Base-by-base conservation (phyloP, 1,140 invertebrate genomes). In the Pteromalus puparum region DNA sequence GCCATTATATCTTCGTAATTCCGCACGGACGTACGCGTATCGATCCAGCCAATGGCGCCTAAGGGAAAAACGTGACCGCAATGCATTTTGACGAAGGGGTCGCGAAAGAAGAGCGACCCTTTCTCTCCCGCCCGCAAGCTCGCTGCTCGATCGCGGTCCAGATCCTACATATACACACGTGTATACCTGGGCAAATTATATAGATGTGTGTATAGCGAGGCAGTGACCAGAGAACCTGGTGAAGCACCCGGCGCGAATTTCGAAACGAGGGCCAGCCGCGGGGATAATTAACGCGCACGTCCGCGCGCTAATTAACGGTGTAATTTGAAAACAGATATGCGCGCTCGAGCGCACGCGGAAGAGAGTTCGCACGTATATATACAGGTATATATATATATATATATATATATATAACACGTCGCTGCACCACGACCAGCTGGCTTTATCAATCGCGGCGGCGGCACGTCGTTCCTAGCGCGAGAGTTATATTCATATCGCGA, bases 51-150 rank as follows among this genome's bases (percentile, higher is more conserved):
- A 87, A 85, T 85, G 72, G 82, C 85, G 87, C 88, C 88, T 87
- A 84, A 85, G 85, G 87, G 86, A 88, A 88, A 89, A 89, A 89
- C 88, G 88, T 89, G 87, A 88, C 87, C 85, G 87, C 88, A 89
- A 89, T 88, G 87, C 85, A 86, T 87, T 89, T 86, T 87, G 86
- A 82, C 80, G 79, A 80, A 85, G 83, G 82, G 85, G 82, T 79
- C 86, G 83, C 84, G 81, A 85, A 85, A 53, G 28, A 24, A 46
- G 42, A n/a, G 21, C 74, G 46, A 46, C 38, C 10, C n/a, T 74
- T n/a, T 34, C 21, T 21, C 34, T 7, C 28, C 21, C 24, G 24
- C 0, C 24, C 26, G 26, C 21, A 21, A n/a, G 53, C 67, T n/a
- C 24, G n/a, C 67, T 26, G 53, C 67, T n/a, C 38, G 9, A 42